Evolutionary conservation across 2,113 vertebrate genomes (phyloP).

Genomic region (Callithrix jacchus): DNA sequence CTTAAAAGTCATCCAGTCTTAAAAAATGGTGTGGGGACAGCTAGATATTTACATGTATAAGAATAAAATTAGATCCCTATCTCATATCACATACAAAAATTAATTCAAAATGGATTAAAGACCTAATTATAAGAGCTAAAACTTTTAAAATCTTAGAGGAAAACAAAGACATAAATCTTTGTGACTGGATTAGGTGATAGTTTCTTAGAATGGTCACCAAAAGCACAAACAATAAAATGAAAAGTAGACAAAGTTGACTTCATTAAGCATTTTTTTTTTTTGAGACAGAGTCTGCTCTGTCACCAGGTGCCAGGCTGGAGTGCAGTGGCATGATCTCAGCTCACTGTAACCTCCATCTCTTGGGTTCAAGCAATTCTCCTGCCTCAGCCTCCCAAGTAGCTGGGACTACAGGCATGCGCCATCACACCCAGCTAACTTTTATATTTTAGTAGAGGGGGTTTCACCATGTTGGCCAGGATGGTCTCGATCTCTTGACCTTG

Average conservation of each 20-base stretch:
- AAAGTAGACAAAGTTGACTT: neutral
- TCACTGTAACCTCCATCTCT: too few species aligned
- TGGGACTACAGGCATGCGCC: too few species aligned
- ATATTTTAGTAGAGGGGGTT: too few species aligned
- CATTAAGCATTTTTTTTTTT: too few species aligned
- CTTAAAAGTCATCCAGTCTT: neutral
- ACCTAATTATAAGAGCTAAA: neutral
- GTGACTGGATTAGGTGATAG: neutral
- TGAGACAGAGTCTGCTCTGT: too few species aligned
- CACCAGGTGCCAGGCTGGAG: too few species aligned
- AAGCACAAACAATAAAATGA: neutral
- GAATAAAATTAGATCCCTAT: neutral
- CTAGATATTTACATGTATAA: neutral
- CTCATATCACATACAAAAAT: neutral
- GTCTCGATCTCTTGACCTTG: too few species aligned
- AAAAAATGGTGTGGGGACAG: neutral
- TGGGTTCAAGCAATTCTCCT: too few species aligned
- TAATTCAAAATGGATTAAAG: conserved; percentile 10
- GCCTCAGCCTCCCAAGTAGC: too few species aligned
- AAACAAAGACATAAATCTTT: neutral
- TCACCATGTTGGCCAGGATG: too few species aligned
- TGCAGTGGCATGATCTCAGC: too few species aligned
- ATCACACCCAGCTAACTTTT: too few species aligned
- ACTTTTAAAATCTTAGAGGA: neutral
- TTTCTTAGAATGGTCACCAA: neutral